phyloP scores from a whole-genome alignment of 2,797 vertebrate species.

The Alosa sapidissima region DNA sequence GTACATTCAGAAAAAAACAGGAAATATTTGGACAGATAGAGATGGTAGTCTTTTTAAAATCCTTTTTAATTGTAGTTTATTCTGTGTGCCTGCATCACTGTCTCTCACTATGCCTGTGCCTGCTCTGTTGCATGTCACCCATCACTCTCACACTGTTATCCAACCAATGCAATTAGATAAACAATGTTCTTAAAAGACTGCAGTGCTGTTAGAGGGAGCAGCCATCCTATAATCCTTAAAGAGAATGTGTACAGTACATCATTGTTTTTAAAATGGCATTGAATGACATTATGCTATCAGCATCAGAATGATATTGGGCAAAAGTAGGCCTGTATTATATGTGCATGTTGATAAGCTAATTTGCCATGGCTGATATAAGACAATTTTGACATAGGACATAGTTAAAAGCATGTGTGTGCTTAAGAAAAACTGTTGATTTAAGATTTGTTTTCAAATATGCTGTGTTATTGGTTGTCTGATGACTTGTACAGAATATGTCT shows the following conservation, averaged over 20 bases:
- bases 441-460: background rate
- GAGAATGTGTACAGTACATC: conserved; percentile 6
- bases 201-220: background rate
- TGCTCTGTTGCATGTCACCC: conserved; percentile 1
- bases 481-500: conserved; percentile 27
- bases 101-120: background rate
- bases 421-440: background rate
- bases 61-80: background rate
- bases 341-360: conserved; percentile 12
- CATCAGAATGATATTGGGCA: background rate
- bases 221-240: background rate
- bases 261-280: background rate
- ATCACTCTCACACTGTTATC: background rate
- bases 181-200: background rate
- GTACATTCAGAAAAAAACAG: background rate
- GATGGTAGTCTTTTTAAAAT: background rate
- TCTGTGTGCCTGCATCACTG: background rate
- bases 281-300: background rate
- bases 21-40: background rate
- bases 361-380: background rate
- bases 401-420: background rate
- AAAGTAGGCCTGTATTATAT: background rate
- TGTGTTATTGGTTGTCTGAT: conserved; percentile 22
- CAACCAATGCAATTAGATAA: background rate
- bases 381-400: background rate